Evolutionary conservation across 2,888 invertebrate genomes (phyloP).

Genomic region (Sarcophaga subvicina): DNA sequence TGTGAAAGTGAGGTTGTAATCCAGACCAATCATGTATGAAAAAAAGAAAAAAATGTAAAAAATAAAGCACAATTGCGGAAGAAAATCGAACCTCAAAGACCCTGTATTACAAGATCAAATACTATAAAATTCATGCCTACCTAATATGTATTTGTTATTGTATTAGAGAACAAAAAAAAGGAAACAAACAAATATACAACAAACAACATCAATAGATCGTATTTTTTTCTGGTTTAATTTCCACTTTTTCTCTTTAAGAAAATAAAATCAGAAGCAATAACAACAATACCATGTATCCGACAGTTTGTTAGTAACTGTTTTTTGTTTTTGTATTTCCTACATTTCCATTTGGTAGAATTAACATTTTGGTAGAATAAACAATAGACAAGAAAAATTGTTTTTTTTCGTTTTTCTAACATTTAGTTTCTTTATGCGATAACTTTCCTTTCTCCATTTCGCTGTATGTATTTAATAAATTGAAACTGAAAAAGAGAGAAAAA

Average conservation of each 20-base stretch:
- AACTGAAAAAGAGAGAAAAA: not conserved
- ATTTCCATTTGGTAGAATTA: conserved; percentile 42
- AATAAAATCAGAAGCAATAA: not conserved
- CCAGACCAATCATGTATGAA: no score
- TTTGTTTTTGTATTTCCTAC: conserved; percentile 48
- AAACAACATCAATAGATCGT: not conserved
- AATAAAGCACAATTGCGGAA: no score
- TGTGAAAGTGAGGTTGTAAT: no score
- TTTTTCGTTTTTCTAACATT: not conserved
- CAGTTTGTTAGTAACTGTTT: conserved; percentile 48
- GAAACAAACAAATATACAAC: not conserved
- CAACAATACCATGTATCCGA: not conserved
- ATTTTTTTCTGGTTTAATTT: not conserved
- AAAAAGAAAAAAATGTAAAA: no score
- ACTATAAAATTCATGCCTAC: no score
- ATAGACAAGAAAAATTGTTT: conserved; percentile 19
- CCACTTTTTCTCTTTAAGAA: not conserved
- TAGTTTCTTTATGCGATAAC: conserved; percentile 31
- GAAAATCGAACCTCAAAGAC: no score
- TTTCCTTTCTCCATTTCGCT: conserved; percentile 49
- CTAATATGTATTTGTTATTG: not conserved
- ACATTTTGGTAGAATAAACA: conserved; percentile 55
- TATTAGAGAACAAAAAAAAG: not conserved
- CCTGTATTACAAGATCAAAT: no score
- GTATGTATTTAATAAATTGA: not conserved